phyloP scores from a whole-genome alignment of 1,140 invertebrate species.

The Drosophila pallidifrons region DNA sequence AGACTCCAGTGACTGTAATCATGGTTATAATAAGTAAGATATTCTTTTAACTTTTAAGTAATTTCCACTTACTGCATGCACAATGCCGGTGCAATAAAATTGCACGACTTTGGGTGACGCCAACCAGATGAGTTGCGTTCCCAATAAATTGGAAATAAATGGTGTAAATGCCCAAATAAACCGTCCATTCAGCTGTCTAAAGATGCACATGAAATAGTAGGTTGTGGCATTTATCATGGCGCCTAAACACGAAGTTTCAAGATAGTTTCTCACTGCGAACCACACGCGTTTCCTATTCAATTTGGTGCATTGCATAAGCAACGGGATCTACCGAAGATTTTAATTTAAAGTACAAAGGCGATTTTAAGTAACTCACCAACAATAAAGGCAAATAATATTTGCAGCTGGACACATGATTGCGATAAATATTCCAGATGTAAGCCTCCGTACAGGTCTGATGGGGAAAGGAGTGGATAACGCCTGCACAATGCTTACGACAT shows the following conservation, averaged over 20 bases:
- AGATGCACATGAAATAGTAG: constrained; percentile 48
- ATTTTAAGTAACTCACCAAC: constrained; percentile 47
- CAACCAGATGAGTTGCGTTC: constrained; percentile 38
- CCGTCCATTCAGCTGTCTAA: constrained; percentile 25
- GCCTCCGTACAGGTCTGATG: constrained; percentile 54
- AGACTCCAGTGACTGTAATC: constrained; percentile 42
- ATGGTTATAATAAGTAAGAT: too few relatives aligned
- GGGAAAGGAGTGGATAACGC: constrained; percentile 48
- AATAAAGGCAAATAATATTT: constrained; percentile 64
- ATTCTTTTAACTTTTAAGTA: not conserved
- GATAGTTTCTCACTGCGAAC: constrained; percentile 38
- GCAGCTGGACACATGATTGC: constrained; percentile 58
- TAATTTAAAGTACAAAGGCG: not conserved
- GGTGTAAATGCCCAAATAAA: constrained; percentile 34
- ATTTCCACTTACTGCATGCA: constrained; percentile 40
- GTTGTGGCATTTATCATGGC: constrained; percentile 47
- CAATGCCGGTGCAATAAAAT: constrained; percentile 47
- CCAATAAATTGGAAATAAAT: constrained; percentile 34
- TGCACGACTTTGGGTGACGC: constrained; percentile 40
- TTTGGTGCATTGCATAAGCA: constrained; percentile 37
- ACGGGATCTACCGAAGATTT: constrained; percentile 33
- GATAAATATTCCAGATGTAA: constrained; percentile 60
- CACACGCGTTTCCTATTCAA: constrained; percentile 4
- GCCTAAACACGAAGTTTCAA: constrained; percentile 27
- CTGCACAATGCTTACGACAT: constrained; percentile 39